Base-by-base conservation (phyloP, 2,797 vertebrate species). In the Peromyscus attwateri region DNA sequence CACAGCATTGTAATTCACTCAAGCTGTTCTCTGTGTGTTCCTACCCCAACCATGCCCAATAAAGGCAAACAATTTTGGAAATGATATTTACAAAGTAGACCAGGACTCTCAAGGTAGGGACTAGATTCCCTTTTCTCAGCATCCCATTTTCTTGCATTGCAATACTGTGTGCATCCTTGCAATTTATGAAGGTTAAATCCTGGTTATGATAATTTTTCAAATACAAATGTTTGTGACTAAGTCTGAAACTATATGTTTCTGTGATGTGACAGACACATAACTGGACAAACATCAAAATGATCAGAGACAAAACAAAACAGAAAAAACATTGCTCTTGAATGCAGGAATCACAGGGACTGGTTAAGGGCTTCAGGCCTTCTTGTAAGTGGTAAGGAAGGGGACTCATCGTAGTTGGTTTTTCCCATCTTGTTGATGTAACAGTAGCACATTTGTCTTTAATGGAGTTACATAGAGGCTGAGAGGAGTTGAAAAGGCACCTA, bases 121-220 rank as follows among this genome's bases (percentile, higher is more conserved):
- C 31, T 55, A 88, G 4, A 23, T 70, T 49, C 37, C 40, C 46
- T 13, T 64, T 34, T 84, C 43, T 88, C 40, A 49, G 11, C 16
- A 17, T 27, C 55, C 40, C 27, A 34, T 37, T 73, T 52, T 73
- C 66, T 29, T 62, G n/a, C 60, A 71, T 34, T 16, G 19, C 14
- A 87, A 9, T 23, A 21, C 7, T 60, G 3, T n/a, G 4, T n/a
- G 31, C 49, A 37, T 34, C 27, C 70, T 31, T 75, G 40, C 6
- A 79, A 55, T 75, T 87, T 96, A 70, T 62, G 85, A 96, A 94
- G 43, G 76, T 64, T 46, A 93, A 89, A 25, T 73, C 19, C 34
- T 92, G 64, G 25, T 34, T 49, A 64, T 52, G 12, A 71, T 16
- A 34, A 76, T 90, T 83, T 62, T 85, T 79, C n/a, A 52, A 34